These are phyloP conservation scores for Agapornis roseicollis DNA, from an alignment of 2,113 vertebrate genomes.

Conservation along the genomic window DNA sequence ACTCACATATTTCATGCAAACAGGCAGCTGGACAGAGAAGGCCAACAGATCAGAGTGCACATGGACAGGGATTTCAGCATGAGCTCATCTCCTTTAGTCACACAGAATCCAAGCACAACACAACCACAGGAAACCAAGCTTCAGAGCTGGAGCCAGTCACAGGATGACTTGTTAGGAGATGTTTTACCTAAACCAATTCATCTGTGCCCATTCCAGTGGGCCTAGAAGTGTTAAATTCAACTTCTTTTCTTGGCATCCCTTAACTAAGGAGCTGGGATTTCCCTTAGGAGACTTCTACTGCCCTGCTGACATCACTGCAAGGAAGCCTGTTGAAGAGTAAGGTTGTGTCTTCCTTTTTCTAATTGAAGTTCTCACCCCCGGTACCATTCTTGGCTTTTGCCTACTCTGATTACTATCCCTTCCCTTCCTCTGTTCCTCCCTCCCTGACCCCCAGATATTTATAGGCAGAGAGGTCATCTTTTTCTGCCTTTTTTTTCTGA, in stretches of 20 bases:
- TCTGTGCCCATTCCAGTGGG: background rate
- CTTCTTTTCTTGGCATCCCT: background rate
- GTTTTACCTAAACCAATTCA: background rate
- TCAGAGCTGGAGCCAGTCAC: background rate
- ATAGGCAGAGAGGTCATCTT: slow-evolving; percentile 53
- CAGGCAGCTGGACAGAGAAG: background rate
- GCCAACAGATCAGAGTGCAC: background rate
- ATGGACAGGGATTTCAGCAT: background rate
- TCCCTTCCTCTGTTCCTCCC: slow-evolving; percentile 57
- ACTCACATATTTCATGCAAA: background rate
- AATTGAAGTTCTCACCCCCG: slow-evolving; percentile 34
- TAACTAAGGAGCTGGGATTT: slow-evolving; percentile 48
- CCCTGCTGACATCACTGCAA: slow-evolving; percentile 25
- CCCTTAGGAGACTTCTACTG: slow-evolving; percentile 40
- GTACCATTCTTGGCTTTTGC: slow-evolving; percentile 30
- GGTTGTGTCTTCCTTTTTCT: slow-evolving; percentile 48
- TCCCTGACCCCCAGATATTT: slow-evolving; percentile 45
- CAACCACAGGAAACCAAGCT: background rate
- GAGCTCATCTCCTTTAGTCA: background rate
- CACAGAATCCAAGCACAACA: background rate
- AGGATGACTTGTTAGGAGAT: background rate
- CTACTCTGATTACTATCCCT: slow-evolving; percentile 54
- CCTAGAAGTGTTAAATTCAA: background rate
- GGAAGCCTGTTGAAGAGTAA: slow-evolving; percentile 33
- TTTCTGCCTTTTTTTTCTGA: slow-evolving; percentile 40